Conservation (phyloP, 2,797 vertebrate species). For the Lithobates sylvaticus region DNA sequence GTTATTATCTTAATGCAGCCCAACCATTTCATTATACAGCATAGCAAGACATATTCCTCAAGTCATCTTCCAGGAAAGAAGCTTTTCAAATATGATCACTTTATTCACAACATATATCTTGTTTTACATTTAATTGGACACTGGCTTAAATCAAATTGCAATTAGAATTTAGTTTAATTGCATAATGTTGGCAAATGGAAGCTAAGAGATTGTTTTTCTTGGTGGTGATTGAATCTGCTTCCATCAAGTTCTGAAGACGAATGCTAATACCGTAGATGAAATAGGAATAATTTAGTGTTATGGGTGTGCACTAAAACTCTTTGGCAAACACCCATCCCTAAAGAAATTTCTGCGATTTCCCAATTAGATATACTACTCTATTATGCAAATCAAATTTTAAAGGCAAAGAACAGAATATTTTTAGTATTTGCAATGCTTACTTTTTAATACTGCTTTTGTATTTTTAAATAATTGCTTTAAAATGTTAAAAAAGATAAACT, state of each 20-base stretch:
- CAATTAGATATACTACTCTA: not conserved
- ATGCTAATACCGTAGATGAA: constrained; percentile 7
- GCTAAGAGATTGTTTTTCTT: constrained; percentile 50
- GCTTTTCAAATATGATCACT: constrained; percentile 1
- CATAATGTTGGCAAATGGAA: constrained; percentile 51
- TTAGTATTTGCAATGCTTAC: too few relatives aligned
- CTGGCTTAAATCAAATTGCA: constrained; percentile 55
- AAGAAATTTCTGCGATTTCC: not conserved
- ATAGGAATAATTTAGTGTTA: constrained; percentile 45
- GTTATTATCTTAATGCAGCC: not conserved
- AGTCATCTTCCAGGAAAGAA: not conserved
- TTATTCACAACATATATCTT: constrained; percentile 32
- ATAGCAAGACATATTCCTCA: constrained; percentile 8
- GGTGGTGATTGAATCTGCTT: constrained; percentile 18
- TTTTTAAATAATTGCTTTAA: not conserved
- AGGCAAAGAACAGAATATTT: too few relatives aligned
- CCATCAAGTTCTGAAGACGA: constrained; percentile 24
- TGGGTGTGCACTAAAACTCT: not conserved
- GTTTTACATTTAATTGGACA: constrained; percentile 54
- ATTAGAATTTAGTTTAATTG: constrained; percentile 58
- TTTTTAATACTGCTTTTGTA: not conserved
- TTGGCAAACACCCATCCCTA: not conserved
- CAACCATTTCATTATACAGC: not conserved
- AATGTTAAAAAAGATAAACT: too few relatives aligned
- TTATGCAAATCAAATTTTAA: not conserved